phyloP scores from a whole-genome alignment of 1,140 invertebrate species.

The Scylla paramamosain region DNA sequence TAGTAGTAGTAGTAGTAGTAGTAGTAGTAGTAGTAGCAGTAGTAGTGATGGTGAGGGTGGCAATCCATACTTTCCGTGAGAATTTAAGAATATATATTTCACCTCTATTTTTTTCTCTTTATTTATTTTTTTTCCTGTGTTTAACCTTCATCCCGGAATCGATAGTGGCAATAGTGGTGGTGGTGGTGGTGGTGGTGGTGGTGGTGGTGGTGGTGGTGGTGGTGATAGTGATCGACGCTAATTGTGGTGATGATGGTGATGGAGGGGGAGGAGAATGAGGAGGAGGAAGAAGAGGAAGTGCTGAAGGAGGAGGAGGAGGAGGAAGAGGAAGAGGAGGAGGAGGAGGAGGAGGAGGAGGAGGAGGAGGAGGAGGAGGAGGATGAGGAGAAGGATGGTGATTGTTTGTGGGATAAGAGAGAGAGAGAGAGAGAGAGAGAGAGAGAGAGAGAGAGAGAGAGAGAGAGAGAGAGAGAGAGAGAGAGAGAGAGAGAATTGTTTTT shows the following conservation, averaged over 20 bases:
- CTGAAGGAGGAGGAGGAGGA: too few relatives aligned
- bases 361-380: background rate
- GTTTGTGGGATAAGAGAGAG: background rate
- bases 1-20: too few relatives aligned
- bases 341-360: too few relatives aligned
- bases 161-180: background rate
- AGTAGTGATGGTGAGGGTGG: background rate
- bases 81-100: background rate
- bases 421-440: background rate
- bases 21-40: too few relatives aligned
- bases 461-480: too few relatives aligned
- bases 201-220: background rate
- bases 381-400: background rate
- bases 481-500: too few relatives aligned
- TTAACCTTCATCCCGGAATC: background rate
- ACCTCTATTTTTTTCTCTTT: background rate
- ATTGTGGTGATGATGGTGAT: constrained; percentile 2
- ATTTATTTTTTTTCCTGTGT: background rate
- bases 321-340: too few relatives aligned
- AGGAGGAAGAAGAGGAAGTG: too few relatives aligned
- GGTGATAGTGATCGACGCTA: background rate
- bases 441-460: background rate
- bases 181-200: background rate
- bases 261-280: background rate
- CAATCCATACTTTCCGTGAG: background rate